Conservation (phyloP, 2,113 vertebrate species). For the Triplophysa tibetana region DNA sequence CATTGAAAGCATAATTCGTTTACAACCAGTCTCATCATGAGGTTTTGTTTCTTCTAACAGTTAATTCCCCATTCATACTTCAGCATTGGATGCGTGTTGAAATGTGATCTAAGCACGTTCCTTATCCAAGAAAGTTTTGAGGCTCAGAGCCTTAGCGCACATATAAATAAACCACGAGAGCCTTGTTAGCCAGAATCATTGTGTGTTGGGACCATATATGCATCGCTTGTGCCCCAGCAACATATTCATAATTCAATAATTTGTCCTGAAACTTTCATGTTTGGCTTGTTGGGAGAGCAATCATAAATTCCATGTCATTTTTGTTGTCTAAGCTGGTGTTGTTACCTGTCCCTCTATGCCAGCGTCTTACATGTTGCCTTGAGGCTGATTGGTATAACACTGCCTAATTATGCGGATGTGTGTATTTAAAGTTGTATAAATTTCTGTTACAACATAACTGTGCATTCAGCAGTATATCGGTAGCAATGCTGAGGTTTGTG, state of each 20-base stretch:
- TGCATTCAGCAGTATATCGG: background rate
- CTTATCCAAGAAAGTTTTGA: constrained; percentile 1
- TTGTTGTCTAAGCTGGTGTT: constrained; percentile 36
- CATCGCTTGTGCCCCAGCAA: constrained; percentile 40
- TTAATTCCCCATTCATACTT: background rate
- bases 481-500: background rate
- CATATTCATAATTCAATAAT: constrained; percentile 56
- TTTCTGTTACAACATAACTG: constrained; percentile 5
- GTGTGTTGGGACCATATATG: background rate
- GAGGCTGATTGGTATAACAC: constrained; percentile 38
- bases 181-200: constrained; percentile 38
- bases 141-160: background rate
- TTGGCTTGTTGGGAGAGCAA: constrained; percentile 54
- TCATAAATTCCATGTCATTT: constrained; percentile 48
- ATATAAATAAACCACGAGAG: constrained; percentile 34
- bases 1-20: background rate
- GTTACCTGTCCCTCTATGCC: constrained; percentile 17
- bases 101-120: constrained; percentile 3
- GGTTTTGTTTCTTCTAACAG: constrained; percentile 16
- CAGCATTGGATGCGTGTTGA: background rate
- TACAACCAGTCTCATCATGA: background rate
- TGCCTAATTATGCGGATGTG: background rate
- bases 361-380: constrained; percentile 12
- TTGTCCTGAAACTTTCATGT: constrained; percentile 56
- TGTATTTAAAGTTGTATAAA: background rate